Percentiles rank a stretch among this genome's conserved stretches.
These are phyloP conservation scores for Apodemia hepburni DNA, from an alignment of 2,888 invertebrate genomes.

Conservation along the genomic window DNA sequence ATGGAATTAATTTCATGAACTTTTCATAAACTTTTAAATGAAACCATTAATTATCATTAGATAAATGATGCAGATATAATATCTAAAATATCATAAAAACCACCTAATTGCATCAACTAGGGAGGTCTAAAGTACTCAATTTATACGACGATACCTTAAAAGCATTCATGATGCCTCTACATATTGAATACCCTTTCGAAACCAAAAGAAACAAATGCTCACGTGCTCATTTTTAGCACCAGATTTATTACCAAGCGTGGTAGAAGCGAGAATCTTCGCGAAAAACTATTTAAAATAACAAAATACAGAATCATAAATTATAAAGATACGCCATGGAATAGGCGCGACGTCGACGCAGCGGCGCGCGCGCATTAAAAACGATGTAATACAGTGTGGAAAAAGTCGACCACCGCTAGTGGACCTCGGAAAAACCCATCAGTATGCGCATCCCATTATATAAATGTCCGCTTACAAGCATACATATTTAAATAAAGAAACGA, in stretches of 20 bases:
- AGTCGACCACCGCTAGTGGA: conserved; percentile 63
- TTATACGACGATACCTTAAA: conserved; percentile 20
- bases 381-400: conserved; percentile 67
- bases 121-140: conserved; percentile 27
- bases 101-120: conserved; percentile 10
- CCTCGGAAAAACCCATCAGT: conserved; percentile 67
- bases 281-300: conserved; percentile 66
- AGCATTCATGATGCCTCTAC: conserved; percentile 21
- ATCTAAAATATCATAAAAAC: conserved; percentile 1
- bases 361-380: conserved; percentile 55
- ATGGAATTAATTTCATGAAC: too few relatives aligned
- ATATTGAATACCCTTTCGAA: conserved; percentile 23
- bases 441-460: conserved; percentile 72
- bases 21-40: too few relatives aligned
- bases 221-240: conserved; percentile 71
- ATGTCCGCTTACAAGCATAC: conserved; percentile 48
- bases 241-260: conserved; percentile 65
- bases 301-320: conserved; percentile 67
- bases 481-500: conserved; percentile 62
- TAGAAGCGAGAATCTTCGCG: conserved; percentile 57
- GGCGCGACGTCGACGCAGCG: conserved; percentile 35
- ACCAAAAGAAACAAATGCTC: conserved; percentile 50
- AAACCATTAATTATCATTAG: too few relatives aligned
- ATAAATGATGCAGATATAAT: too few relatives aligned
- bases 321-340: conserved; percentile 43